Conservation (phyloP, 2,797 vertebrate species). For the Perodicticus potto region DNA sequence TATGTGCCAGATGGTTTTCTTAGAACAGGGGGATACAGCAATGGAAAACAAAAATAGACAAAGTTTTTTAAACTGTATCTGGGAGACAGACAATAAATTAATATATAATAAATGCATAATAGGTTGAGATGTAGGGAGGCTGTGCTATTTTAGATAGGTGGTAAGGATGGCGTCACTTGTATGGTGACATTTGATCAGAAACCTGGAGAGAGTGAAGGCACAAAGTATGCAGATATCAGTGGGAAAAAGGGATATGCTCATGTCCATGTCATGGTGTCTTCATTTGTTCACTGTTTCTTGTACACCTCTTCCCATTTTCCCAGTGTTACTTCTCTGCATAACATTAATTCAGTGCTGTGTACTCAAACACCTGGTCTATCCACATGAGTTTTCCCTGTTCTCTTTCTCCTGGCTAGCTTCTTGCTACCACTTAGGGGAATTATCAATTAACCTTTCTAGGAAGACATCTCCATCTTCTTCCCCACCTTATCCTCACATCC, state of each 20-base stretch:
- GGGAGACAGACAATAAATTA: constrained; percentile 18
- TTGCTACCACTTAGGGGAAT: constrained; percentile 16
- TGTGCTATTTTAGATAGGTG: background rate
- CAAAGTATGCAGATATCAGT: background rate
- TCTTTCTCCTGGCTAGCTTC: background rate
- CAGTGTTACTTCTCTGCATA: background rate
- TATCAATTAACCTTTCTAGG: background rate
- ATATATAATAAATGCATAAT: constrained; percentile 1
- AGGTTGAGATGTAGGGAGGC: background rate
- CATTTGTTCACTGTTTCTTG: background rate
- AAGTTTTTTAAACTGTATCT: constrained; percentile 11
- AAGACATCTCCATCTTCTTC: background rate
- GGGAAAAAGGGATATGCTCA: background rate
- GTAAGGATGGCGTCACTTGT: background rate
- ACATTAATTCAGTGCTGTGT: background rate
- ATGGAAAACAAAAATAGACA: background rate
- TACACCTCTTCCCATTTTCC: background rate
- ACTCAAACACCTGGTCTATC: background rate
- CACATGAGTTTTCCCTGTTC: constrained; percentile 16
- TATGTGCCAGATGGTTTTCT: constrained; percentile 25
- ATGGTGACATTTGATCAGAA: constrained; percentile 5
- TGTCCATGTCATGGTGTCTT: background rate
- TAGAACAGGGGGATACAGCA: background rate
- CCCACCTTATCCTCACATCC: background rate
- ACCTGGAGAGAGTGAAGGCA: constrained; percentile 24